These are phyloP conservation scores for pig (Sus scrofa) DNA, from an alignment of 2,113 vertebrate species.

Conservation along the genomic window DNA sequence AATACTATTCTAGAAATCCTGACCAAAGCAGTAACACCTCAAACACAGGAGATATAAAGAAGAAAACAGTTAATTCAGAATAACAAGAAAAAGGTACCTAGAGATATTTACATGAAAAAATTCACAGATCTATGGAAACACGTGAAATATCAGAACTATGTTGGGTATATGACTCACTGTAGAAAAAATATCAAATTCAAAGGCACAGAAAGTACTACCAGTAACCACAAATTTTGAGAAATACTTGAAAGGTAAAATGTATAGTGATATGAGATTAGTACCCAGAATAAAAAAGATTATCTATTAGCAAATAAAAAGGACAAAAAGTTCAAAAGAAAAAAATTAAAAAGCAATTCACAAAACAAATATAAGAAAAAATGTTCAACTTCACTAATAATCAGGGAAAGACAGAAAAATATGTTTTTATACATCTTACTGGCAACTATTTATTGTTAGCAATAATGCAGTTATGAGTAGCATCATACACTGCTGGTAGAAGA, in stretches of 20 bases:
- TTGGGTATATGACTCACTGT: not conserved
- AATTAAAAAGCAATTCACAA: constrained; percentile 37
- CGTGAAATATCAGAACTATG: not conserved
- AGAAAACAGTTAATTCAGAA: constrained; percentile 46
- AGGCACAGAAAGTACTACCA: not conserved
- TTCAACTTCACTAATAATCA: constrained; percentile 33
- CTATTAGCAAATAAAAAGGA: constrained; percentile 24
- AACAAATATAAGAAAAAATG: not conserved
- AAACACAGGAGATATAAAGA: constrained; percentile 4
- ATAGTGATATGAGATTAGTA: not conserved
- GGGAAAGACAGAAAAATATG: not conserved
- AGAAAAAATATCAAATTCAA: not conserved
- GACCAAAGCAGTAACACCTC: constrained; percentile 32
- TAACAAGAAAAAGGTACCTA: not conserved
- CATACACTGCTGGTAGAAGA: not conserved
- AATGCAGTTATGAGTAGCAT: not conserved
- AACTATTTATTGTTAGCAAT: constrained; percentile 31
- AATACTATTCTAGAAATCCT: constrained; percentile 1
- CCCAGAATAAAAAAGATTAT: constrained; percentile 34
- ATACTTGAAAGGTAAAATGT: not conserved
- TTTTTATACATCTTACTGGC: not conserved
- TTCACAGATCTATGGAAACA: constrained; percentile 10
- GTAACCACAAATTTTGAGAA: not conserved
- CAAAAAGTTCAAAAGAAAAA: constrained; percentile 19
- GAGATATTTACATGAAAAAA: constrained; percentile 15